These are phyloP conservation scores for Halictus quadricinctus DNA, from an alignment of 2,888 invertebrate genomes.

Conservation along the genomic window DNA sequence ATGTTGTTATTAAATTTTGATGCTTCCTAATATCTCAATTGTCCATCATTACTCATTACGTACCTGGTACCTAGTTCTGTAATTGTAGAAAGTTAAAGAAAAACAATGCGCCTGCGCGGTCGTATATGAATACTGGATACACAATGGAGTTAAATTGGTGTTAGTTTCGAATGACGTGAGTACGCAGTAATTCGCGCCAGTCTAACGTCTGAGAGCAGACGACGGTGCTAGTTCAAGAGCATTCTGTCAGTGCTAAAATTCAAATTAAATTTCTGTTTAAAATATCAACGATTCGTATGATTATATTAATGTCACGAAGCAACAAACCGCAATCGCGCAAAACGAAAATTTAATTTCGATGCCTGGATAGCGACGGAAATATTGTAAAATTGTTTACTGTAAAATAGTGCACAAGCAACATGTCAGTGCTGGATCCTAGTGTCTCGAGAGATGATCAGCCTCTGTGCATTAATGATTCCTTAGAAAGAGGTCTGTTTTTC, in stretches of 20 bases:
- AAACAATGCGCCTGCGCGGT: constrained; percentile 5
- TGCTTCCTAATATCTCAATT: neutral
- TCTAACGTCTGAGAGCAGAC: constrained; percentile 32
- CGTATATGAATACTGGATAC: neutral
- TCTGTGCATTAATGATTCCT: constrained; percentile 77
- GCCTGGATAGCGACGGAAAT: constrained; percentile 29
- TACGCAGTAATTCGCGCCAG: constrained; percentile 39
- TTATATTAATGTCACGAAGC: neutral
- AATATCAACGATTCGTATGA: neutral
- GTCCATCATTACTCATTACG: neutral
- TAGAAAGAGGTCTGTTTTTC: constrained; percentile 75
- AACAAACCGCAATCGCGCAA: neutral
- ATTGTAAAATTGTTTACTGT: constrained; percentile 62
- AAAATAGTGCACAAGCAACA: constrained; percentile 36
- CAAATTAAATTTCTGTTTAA: neutral
- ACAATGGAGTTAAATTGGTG: neutral
- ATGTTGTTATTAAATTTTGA: neutral
- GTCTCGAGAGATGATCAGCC: constrained; percentile 79
- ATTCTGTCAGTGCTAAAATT: neutral
- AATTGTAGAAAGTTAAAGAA: constrained; percentile 11
- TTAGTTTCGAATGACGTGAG: constrained; percentile 29
- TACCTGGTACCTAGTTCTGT: no score
- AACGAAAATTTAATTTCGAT: constrained; percentile 30
- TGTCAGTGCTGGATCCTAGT: constrained; percentile 80
- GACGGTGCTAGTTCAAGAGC: constrained; percentile 6